A percentile compares a stretch with the other conserved stretches of the same genome.
Conservation (phyloP, 2,888 invertebrate species). For the Nephrotoma appendiculata region DNA sequence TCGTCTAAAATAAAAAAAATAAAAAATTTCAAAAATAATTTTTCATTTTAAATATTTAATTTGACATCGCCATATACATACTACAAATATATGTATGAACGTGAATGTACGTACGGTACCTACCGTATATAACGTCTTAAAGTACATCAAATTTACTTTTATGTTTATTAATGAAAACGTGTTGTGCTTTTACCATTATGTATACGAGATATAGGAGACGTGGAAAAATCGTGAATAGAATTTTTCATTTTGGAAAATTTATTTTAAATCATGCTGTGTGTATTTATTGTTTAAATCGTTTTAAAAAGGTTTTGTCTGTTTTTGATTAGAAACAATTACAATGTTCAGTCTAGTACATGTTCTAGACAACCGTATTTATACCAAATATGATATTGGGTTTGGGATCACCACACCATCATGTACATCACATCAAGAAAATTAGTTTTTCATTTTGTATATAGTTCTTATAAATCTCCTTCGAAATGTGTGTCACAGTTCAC, state of each 20-base stretch:
- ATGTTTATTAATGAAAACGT: background rate
- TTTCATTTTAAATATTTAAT: background rate
- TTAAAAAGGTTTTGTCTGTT: background rate
- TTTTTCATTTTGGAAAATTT: background rate
- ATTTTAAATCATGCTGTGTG: background rate
- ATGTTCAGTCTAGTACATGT: background rate
- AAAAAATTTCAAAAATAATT: background rate
- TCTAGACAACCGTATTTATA: background rate
- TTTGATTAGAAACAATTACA: background rate
- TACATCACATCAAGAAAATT: background rate
- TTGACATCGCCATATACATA: background rate
- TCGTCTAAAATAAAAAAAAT: background rate
- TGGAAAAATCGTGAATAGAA: background rate
- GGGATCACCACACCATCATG: background rate
- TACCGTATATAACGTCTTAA: background rate
- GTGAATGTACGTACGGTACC: background rate
- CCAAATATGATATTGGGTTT: background rate
- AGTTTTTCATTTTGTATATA: background rate
- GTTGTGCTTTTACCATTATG: background rate
- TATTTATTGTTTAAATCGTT: background rate
- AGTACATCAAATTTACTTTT: background rate
- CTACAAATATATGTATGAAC: background rate
- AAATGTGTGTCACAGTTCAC: background rate
- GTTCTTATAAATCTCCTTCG: background rate
- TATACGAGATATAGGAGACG: background rate